Percentiles rank a stretch among this genome's conserved stretches.
phyloP scores from a whole-genome alignment of 2,888 invertebrate species.

The Cheilosia grossa region DNA sequence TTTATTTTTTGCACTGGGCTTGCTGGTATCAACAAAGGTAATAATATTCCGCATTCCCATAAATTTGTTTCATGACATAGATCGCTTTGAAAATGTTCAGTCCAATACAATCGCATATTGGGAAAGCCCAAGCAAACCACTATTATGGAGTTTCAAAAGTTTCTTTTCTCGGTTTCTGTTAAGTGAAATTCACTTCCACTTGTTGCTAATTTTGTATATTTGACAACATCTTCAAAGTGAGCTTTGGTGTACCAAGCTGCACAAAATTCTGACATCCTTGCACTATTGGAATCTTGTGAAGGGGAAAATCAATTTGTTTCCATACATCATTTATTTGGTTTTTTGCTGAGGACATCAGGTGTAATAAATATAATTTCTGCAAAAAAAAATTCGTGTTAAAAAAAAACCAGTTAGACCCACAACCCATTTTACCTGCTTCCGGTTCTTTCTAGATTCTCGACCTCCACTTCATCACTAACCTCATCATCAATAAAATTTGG shows the following conservation, averaged over 20 bases:
- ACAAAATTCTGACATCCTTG: conserved; percentile 17
- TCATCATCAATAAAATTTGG: neutral
- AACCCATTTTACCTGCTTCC: conserved; percentile 18
- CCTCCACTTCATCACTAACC: too few species aligned
- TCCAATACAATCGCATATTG: neutral
- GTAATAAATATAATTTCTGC: conserved; percentile 7
- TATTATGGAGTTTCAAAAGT: conserved; percentile 13
- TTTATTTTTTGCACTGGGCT: too few species aligned
- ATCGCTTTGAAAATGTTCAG: neutral
- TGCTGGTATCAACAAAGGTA: too few species aligned
- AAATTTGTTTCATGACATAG: too few species aligned
- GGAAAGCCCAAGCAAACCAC: conserved; percentile 4
- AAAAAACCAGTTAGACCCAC: neutral
- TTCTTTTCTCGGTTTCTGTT: conserved; percentile 5
- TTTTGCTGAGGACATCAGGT: conserved; percentile 2
- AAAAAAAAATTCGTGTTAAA: conserved; percentile 1
- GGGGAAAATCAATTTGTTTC: conserved; percentile 2
- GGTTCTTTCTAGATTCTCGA: neutral
- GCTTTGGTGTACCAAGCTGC: neutral
- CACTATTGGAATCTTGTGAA: conserved; percentile 8
- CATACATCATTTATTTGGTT: conserved; percentile 9
- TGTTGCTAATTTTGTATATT: conserved; percentile 17
- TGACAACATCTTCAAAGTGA: neutral
- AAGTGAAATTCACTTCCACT: conserved; percentile 1
- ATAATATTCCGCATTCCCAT: too few species aligned